A percentile compares a stretch with the other conserved stretches of the same genome.
These are phyloP conservation scores for Notocelia uddmanniana DNA, from an alignment of 2,888 invertebrate species.

Conservation along the genomic window DNA sequence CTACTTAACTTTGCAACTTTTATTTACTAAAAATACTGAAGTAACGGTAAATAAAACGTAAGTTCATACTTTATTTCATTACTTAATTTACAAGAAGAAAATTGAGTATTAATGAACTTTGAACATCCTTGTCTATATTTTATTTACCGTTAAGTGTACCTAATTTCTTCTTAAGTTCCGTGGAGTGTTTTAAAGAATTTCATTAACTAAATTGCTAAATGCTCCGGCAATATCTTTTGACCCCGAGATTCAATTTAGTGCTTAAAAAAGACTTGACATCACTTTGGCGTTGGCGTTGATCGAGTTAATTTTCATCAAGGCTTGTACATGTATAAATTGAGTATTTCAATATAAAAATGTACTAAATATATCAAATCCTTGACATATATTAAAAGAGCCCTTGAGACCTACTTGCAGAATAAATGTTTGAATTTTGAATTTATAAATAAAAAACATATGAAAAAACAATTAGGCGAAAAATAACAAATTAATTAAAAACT, in stretches of 20 bases:
- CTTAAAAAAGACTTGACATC: slow-evolving; percentile 27
- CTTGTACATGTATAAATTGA: background rate
- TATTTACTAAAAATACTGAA: background rate
- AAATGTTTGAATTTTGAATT: too few species aligned
- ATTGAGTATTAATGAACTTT: slow-evolving; percentile 37
- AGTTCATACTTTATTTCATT: background rate
- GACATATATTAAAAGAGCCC: too few species aligned
- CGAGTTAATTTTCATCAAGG: background rate
- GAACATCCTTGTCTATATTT: slow-evolving; percentile 48
- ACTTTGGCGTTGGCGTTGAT: background rate
- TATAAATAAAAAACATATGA: too few species aligned
- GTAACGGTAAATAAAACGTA: background rate
- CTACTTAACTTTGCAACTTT: too few species aligned
- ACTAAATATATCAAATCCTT: too few species aligned
- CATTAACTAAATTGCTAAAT: slow-evolving; percentile 55
- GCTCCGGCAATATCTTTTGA: slow-evolving; percentile 45
- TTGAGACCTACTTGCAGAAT: too few species aligned
- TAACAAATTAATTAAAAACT: too few species aligned
- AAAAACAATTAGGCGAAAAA: too few species aligned
- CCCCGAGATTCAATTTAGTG: slow-evolving; percentile 15
- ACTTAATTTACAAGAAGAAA: slow-evolving; percentile 21
- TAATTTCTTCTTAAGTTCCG: slow-evolving; percentile 57
- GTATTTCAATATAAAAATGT: too few species aligned
- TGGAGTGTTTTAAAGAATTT: slow-evolving; percentile 57
- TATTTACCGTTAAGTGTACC: slow-evolving; percentile 53